Base-by-base conservation (phyloP, 1,140 invertebrate species). In the Babylonia areolata region DNA sequence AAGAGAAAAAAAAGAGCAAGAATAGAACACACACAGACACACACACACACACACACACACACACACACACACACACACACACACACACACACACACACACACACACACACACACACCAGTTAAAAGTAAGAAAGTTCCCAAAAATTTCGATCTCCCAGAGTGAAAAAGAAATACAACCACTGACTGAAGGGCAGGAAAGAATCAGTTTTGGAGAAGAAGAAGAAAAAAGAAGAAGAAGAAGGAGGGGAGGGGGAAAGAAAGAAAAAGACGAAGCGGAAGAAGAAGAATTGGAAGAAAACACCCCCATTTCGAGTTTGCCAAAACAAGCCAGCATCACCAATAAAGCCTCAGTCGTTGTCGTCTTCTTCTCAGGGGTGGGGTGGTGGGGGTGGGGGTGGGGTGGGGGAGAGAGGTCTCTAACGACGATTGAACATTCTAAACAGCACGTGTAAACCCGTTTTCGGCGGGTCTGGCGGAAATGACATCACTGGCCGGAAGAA, bases 381-480 rank as follows among this genome's bases (percentile, higher is more conserved):
- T n/a, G n/a, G n/a, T n/a, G n/a, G n/a, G n/a, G n/a, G n/a, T n/a
- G n/a, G n/a, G n/a, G n/a, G n/a, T n/a, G n/a, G n/a, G n/a, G n/a
- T n/a, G n/a, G n/a, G n/a, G n/a, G n/a, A n/a, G n/a, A n/a, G n/a
- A n/a, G n/a, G 46, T 23, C 58, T 23, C 28, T 77, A 39, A 40
- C 75, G 28, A 28, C 20, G 75, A 77, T 77, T 77, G 75, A 77
- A 77, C 75, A 77, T 77, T 77, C 75, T 40, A 77, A 77, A 77
- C 37, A 77, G 75, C 75, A 77, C 75, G 75, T 77, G 75, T 77
- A 77, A 77, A 77, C 75, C 75, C 37, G 35, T 77, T 77, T 40
- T 77, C 35, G 37, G 12, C 75, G 35, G 33, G 37, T 23, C 75
- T 33, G 75, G 35, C 75, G 75, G 75, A 77, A 77, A 77, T 77